Base-by-base conservation (phyloP, 2,797 vertebrate species). In the Gadopsis marmoratus region DNA sequence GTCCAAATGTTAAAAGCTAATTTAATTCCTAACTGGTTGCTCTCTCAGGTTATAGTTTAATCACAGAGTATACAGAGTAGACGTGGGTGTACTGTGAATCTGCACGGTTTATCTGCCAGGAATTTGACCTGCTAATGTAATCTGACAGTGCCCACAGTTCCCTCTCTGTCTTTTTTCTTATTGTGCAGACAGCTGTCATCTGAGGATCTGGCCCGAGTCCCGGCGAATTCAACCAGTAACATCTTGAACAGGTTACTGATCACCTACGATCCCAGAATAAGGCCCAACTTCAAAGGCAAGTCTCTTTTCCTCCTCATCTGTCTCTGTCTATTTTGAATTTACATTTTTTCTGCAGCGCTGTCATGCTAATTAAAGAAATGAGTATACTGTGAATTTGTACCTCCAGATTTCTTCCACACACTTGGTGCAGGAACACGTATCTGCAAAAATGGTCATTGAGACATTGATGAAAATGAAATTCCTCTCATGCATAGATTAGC, bases 261-360 rank as follows among this genome's bases (percentile, higher is more conserved):
- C 92, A 97, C 78, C 92, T 99, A 99, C 72, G 98, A 99, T 92
- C 98, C 98, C 62, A 95, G 98, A 94, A 99, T 99, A 93, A 95
- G 98, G 79, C 98, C 98, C 76, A 99, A 99, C 96, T 99, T 99
- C 94, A 99, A 99, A 98, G 98, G 98, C 96, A 88, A 90, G 96
- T 84, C 61, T 71, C 60, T 50, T 66, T 72, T 43, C 39, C 54
- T 78, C 81, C 47, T 72, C 82, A 87, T 91, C 81, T 55, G 75
- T 85, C 63, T 84, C 76, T 62, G 83, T 85, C 83, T 74, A 31
- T 55, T 68, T 86, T 76, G 69, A 45, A 88, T 76, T 81, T 64
- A 73, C 74, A 60, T 86, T 81, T 87, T 53, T 74, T 71, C 76
- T 51, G 77, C 59, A 47, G 33, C 33, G 67, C 68, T 76, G 85